Evolutionary conservation across 2,797 vertebrate genomes (phyloP), one percentile per base, ranked within the genome.

Genomic region (Distichodus sexfasciatus): DNA sequence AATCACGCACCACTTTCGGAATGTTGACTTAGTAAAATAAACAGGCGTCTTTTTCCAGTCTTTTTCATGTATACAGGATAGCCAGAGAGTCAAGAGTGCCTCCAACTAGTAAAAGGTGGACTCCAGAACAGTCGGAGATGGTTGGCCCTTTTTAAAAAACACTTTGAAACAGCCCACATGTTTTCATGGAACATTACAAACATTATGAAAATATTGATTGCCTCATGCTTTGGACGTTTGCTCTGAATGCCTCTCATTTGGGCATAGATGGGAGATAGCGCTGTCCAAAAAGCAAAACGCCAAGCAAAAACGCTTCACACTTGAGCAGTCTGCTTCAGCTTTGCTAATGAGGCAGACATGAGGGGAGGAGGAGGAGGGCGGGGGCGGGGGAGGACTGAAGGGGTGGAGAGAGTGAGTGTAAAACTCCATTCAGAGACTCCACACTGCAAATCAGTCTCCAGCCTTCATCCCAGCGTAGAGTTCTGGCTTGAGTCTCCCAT

Each of bases 21-120:
- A 83, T 82, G 84, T 87, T 81, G 77, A 81, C 76, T 85, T 80
- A 72, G 72, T 76, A 58, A 85, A 86, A 85, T 84, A 83, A 84
- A 86, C 76, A 85, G 76, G 72, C 59, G 19, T 59, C 74, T 74
- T 77, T 65, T 74, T 72, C 67, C 66, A 36, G 71, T 59, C 62
- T 75, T 67, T 48, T 75, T 72, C 55, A 79, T 74, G 66, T 75
- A 72, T 63, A 72, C 64, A 69, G 64, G 71, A 76, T 67, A 41
- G 55, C 29, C 55, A 61, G 66, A 64, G 58, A n/a, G n/a, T n/a
- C 54, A 76, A 35, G 69, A 71, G 58, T 10, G 65, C 64, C 58
- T 71, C 68, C 78, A 54, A 63, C 67, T 75, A 78, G 81, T 63
- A 72, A 64, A 71, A 75, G 72, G 47, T 78, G 44, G 64, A 77